Conservation (phyloP, 2,797 vertebrate species). For the Merluccius polli region DNA sequence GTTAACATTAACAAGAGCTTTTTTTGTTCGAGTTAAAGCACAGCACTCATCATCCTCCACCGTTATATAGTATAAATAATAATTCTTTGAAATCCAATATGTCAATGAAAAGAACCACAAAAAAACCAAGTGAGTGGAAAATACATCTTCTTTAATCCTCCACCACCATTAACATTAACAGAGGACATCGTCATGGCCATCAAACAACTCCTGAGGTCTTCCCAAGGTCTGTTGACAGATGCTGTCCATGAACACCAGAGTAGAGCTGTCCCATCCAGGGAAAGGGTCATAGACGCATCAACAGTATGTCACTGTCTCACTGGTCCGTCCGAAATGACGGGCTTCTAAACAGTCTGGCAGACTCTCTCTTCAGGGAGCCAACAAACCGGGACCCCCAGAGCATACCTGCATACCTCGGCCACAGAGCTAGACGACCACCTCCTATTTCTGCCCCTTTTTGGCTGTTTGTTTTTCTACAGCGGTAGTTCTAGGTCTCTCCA, state of each 20-base stretch:
- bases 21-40: constrained; percentile 11
- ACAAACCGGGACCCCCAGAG: not conserved
- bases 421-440: constrained; percentile 20
- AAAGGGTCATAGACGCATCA: not conserved
- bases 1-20: constrained; percentile 7
- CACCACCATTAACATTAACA: not conserved
- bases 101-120: not conserved
- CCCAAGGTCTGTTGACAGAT: constrained; percentile 22
- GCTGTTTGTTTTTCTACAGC: constrained; percentile 64
- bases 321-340: constrained; percentile 13
- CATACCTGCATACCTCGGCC: constrained; percentile 9
- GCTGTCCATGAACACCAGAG: constrained; percentile 1
- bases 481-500: constrained; percentile 40
- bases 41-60: not conserved
- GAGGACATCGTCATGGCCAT: not conserved
- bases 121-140: not conserved
- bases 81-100: not conserved
- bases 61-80: not conserved
- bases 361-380: constrained; percentile 38
- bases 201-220: constrained; percentile 13
- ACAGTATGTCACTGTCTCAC: constrained; percentile 36
- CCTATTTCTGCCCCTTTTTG: constrained; percentile 23
- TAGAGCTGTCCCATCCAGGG: constrained; percentile 8
- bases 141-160: not conserved
- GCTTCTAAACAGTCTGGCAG: constrained; percentile 44